Evolutionary conservation across 1,140 invertebrate species (phyloP).

Genomic region (Mizuhopecten yessoensis): DNA sequence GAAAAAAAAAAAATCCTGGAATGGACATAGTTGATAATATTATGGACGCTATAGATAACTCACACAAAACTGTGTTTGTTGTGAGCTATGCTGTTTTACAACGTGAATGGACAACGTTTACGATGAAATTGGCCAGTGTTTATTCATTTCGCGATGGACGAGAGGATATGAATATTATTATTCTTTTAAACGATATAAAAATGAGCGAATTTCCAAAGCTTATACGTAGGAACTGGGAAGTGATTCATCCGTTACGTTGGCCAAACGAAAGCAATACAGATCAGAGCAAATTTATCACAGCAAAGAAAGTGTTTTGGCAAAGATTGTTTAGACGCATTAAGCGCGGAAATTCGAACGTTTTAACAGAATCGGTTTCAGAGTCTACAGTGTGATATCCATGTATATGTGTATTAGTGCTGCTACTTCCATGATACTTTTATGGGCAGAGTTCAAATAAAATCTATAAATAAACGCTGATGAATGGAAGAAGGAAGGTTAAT

Average conservation of each 20-base stretch:
- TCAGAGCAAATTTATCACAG: not conserved
- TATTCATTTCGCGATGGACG: not conserved
- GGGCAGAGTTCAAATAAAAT: too few relatives aligned
- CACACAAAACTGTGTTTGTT: not conserved
- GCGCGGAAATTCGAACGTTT: not conserved
- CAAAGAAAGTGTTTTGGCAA: not conserved
- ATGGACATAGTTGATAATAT: not conserved
- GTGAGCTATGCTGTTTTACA: not conserved
- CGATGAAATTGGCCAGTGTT: not conserved
- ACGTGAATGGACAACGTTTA: not conserved
- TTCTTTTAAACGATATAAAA: not conserved
- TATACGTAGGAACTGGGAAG: not conserved
- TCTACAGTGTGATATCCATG: too few relatives aligned
- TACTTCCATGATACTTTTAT: too few relatives aligned
- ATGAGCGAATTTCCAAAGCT: constrained; percentile 3
- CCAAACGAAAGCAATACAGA: not conserved
- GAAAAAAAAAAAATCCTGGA: not conserved
- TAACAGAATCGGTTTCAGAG: too few relatives aligned
- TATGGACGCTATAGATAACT: not conserved
- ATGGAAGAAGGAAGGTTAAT: too few relatives aligned
- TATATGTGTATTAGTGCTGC: too few relatives aligned
- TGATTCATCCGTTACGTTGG: not conserved
- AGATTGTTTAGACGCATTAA: not conserved
- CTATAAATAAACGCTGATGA: too few relatives aligned
- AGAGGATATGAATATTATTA: not conserved